A percentile compares a stretch with the other conserved stretches of the same genome.
phyloP scores from a whole-genome alignment of 2,113 vertebrate species.

The Penelope pileata region DNA sequence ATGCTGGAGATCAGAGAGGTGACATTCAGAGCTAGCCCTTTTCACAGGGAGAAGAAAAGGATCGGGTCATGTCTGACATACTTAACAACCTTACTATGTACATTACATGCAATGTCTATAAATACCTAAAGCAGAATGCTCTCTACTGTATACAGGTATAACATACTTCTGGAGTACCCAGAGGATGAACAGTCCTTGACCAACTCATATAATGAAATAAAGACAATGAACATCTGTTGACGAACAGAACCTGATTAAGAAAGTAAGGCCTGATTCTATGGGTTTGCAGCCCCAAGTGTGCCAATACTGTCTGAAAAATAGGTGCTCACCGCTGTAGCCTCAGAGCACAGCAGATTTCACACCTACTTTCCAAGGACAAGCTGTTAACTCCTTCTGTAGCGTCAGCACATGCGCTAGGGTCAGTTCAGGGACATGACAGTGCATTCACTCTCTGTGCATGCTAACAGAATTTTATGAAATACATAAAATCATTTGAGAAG shows the following conservation, averaged over 20 bases:
- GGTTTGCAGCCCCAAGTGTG: slow-evolving; percentile 44
- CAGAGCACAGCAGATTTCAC: not conserved
- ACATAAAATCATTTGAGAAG: slow-evolving; percentile 51
- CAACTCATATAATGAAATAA: not conserved
- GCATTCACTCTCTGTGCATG: slow-evolving; percentile 66
- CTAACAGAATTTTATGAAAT: slow-evolving; percentile 52
- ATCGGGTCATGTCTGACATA: slow-evolving; percentile 36
- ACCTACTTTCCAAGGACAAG: not conserved
- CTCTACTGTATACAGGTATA: slow-evolving; percentile 27
- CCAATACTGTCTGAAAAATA: not conserved
- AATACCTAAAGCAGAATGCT: slow-evolving; percentile 42
- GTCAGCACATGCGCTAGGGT: not conserved
- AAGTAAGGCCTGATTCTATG: slow-evolving; percentile 78
- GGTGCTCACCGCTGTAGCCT: not conserved
- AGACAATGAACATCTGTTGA: slow-evolving; percentile 60
- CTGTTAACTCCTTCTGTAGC: not conserved
- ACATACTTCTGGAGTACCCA: slow-evolving; percentile 38
- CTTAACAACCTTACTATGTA: slow-evolving; percentile 56
- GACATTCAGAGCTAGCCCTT: slow-evolving; percentile 77
- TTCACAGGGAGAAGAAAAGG: slow-evolving; percentile 41
- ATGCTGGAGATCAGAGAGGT: slow-evolving; percentile 50
- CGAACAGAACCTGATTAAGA: slow-evolving; percentile 65
- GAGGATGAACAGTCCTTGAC: slow-evolving; percentile 40
- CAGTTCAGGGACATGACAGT: slow-evolving; percentile 34
- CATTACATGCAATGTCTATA: slow-evolving; percentile 33